Evolutionary conservation across 2,888 invertebrate genomes (phyloP).

Genomic region (Standfussiana lucernea): DNA sequence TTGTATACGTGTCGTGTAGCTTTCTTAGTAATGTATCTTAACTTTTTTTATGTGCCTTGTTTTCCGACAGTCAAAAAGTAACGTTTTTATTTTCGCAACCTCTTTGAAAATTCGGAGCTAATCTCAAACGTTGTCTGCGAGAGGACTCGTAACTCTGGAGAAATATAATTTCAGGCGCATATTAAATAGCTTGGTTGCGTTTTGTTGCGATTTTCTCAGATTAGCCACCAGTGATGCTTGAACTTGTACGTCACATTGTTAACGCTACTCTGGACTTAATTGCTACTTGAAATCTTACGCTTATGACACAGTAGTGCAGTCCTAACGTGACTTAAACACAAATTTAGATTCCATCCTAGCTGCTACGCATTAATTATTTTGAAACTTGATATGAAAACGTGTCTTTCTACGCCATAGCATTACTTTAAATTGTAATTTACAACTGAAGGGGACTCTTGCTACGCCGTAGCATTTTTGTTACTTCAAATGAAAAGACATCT

Average conservation of each 20-base stretch:
- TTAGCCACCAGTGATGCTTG: not conserved
- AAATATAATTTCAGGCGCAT: constrained; percentile 60
- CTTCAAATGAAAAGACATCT: not conserved
- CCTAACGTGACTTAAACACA: not conserved
- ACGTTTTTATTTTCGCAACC: constrained; percentile 47
- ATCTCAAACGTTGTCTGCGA: constrained; percentile 50
- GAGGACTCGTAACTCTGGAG: constrained; percentile 47
- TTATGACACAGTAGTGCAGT: not conserved
- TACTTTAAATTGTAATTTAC: constrained; percentile 10
- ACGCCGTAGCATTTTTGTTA: constrained; percentile 21
- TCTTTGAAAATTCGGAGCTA: constrained; percentile 51
- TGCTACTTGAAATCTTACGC: constrained; percentile 8
- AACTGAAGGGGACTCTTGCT: constrained; percentile 4
- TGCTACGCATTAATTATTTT: not conserved
- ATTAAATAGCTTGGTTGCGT: constrained; percentile 44
- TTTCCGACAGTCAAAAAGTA: constrained; percentile 34
- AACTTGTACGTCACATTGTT: constrained; percentile 18
- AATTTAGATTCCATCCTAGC: not conserved
- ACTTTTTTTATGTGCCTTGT: constrained; percentile 46
- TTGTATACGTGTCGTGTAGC: constrained; percentile 9
- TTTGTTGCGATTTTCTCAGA: constrained; percentile 26
- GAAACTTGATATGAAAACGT: not conserved
- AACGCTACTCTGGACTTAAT: constrained; percentile 11
- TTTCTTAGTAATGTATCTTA: not conserved
- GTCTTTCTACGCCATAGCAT: constrained; percentile 17